Evolutionary conservation across 2,113 vertebrate genomes (phyloP), one percentile per base, ranked within the genome.

Genomic region (Grantiella picta): DNA sequence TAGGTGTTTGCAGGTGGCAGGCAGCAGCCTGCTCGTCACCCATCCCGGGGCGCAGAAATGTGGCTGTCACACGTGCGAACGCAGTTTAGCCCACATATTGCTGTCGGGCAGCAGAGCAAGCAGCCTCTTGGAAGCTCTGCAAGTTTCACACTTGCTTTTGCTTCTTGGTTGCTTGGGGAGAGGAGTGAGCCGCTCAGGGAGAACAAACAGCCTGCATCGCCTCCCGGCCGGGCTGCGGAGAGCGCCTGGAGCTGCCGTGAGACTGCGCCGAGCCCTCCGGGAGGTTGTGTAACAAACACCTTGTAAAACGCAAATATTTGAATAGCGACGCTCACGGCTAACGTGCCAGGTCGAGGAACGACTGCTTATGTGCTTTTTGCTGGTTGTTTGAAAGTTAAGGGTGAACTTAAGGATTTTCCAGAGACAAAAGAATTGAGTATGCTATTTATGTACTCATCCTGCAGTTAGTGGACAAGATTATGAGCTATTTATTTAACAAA

Each of bases 251-350:
- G 85, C 70, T 45, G 70, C 61, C 15, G 19, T 3, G 82, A 80
- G 93, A 29, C 56, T 11, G 20, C 0, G 2, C 59, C 1, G 10
- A 10, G 44, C 14, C 64, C 57, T 57, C 19, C 7, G 45, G 61
- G 71, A 73, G 86, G 45, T 54, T 95, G 68, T 77, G 82, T 44
- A 86, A 81, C 59, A 57, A 88, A 54, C 92, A 89, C 91, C 82
- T 94, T 92, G 83, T 94, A 89, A 95, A 92, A 90, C 14, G 44
- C 82, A 91, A 94, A 90, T 90, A 47, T 85, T 86, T 90, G 88
- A 77, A 80, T 8, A 73, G 50, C 20, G 0, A 90, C 12, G 4
- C 64, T 88, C 75, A 9, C 10, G 22, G 71, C 59, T 11, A 7
- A 19, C 0, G 23, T 35, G 71, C 82, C 54, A 70, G 75, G 45